Evolutionary conservation across 2,113 vertebrate genomes (phyloP), one percentile per base, ranked within the genome.

Genomic region (Peucedramus taeniatus): DNA sequence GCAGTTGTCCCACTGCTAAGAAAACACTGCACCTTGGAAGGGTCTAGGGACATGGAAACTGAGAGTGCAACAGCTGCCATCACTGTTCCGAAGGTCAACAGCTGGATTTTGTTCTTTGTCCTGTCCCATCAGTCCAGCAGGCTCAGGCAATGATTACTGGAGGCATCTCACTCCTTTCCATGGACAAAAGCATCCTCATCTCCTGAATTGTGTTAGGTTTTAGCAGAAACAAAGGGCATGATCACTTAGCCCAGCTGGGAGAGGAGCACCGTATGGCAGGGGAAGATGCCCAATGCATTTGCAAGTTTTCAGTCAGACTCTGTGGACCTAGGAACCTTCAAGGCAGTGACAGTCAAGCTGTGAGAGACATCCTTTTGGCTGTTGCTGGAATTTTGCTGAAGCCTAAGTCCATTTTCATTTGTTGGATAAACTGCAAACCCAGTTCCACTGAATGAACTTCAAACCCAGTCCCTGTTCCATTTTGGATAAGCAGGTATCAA

Each of bases 221-320:
- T 24, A 42, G 30, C 39, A 89, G 83, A 68, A 91, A 56, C 5
- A n/a, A 45, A 54, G 26, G 6, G 7, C 13, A 9, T 0, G 0
- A 19, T 50, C 30, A 7, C 10, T 12, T 28, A 50, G 7, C 2
- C 11, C 44, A 50, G 28, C 18, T 3, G 6, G 56, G 49, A 70
- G 47, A 90, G 51, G 40, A 64, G 35, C 12, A n/a, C 21, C 8
- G 7, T 54, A 20, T 39, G 1, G 1, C 60, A 66, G 1, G 1
- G 14, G 35, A 13, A 0, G 0, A 70, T 10, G 14, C 3, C 14
- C 39, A 42, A 8, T 2, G 33, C 15, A 17, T 3, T 6, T 63
- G 44, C 39, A 27, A 6, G 9, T 54, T 72, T 84, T 71, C 1
- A 0, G 26, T 31, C 72, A 54, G 61, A 70, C 28, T 30, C 5